Evolutionary conservation across 2,888 invertebrate genomes (phyloP).

Genomic region (Melieria picta): DNA sequence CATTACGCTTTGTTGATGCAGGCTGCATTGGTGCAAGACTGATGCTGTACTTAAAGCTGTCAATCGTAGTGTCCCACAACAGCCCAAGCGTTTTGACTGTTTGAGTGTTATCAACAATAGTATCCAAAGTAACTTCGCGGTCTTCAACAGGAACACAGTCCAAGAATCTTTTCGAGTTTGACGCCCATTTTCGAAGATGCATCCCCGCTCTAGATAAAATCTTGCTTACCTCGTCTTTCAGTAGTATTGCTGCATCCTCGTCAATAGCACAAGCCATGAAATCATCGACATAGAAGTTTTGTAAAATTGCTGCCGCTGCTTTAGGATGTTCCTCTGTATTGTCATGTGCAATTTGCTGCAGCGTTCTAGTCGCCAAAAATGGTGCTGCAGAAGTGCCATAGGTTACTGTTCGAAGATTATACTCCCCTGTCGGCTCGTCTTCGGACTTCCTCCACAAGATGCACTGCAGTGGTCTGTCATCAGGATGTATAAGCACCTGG

Average conservation of each 20-base stretch:
- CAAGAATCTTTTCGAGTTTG: conserved; percentile 18
- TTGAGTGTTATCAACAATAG: conserved; percentile 20
- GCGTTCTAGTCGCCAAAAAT: conserved; percentile 13
- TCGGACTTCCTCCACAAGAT: conserved; percentile 16
- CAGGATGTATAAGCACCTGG: conserved; percentile 12
- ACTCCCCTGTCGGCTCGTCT: conserved; percentile 33
- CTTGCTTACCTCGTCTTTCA: conserved; percentile 1
- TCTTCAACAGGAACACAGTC: not conserved
- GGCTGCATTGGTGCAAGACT: conserved; percentile 20
- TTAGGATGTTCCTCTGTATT: conserved; percentile 10
- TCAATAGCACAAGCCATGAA: not conserved
- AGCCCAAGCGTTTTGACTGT: conserved; percentile 31
- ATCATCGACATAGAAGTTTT: conserved; percentile 18
- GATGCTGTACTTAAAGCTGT: conserved; percentile 19
- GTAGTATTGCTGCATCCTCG: not conserved
- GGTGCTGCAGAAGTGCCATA: conserved; percentile 10
- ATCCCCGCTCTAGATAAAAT: conserved; percentile 4
- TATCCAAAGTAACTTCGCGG: not conserved
- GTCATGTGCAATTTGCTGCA: conserved; percentile 13
- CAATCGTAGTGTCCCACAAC: conserved; percentile 21
- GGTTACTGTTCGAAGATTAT: conserved; percentile 31
- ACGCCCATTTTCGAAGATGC: conserved; percentile 25
- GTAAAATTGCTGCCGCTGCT: conserved; percentile 15
- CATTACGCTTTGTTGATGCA: conserved; percentile 27
- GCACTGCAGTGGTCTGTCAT: conserved; percentile 18